Percentiles rank a stretch among this genome's conserved stretches.
These are phyloP conservation scores for Lepidochitona cinerea DNA, from an alignment of 2,888 invertebrate species.

Conservation along the genomic window DNA sequence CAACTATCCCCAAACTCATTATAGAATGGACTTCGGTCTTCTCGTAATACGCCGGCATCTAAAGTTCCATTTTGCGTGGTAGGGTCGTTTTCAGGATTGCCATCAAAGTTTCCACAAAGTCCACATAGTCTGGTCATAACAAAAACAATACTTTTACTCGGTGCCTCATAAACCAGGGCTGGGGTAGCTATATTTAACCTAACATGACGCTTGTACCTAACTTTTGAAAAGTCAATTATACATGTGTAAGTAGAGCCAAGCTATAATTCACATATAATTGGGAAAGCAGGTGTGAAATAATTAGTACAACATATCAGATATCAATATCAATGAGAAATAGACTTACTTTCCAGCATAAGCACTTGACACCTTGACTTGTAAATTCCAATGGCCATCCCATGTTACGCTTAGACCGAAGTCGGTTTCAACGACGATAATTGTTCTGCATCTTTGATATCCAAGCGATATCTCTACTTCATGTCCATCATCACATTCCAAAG, in stretches of 20 bases:
- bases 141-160: too few relatives aligned
- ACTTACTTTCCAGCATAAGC: neutral
- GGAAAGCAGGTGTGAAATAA: too few relatives aligned
- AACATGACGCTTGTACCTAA: too few relatives aligned
- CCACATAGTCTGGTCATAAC: slow-evolving; percentile 4
- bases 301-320: too few relatives aligned
- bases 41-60: neutral
- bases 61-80: neutral
- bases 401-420: neutral
- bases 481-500: neutral
- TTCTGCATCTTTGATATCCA: neutral
- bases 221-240: too few relatives aligned
- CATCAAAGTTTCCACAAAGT: neutral
- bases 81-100: neutral
- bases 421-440: neutral
- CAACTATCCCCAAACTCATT: neutral
- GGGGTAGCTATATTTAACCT: too few relatives aligned
- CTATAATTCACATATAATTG: too few relatives aligned
- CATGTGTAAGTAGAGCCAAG: too few relatives aligned
- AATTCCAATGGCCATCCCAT: neutral
- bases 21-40: neutral
- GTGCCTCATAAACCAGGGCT: too few relatives aligned
- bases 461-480: neutral
- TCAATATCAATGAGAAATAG: too few relatives aligned
- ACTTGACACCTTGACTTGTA: neutral